Base-by-base conservation (phyloP, 2,797 vertebrate species). In the Pangasius djambal region DNA sequence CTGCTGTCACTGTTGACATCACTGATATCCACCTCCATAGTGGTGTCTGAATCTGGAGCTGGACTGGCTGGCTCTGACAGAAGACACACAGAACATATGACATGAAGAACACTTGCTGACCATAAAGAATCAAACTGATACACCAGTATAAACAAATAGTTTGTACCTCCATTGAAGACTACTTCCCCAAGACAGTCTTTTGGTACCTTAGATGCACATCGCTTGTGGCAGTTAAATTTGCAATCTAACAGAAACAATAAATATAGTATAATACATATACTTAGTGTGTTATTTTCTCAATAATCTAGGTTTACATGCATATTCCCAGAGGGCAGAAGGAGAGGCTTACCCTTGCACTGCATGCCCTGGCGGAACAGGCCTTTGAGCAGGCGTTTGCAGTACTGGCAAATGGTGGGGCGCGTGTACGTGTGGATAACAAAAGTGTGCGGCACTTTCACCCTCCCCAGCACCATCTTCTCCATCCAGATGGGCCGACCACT, bases 401-500 rank as follows among this genome's bases (percentile, higher is more conserved):
- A 99, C 94, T 99, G 98, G 92, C 98, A 99, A 94, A 99, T 98
- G 37, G 98, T 99, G 67, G 98, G 98, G 2, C 98, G 97, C 5
- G 97, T 98, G 34, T 99, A 99, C 61, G 97, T 99, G 94, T 99
- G 98, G 89, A 99, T 97, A 90, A 97, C 98, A 89, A 99, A 99
- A 13, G 98, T 99, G 94, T 99, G 98, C 0, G 98, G 98, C 88
- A 99, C 98, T 95, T 99, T 99, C 52, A 99, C 98, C 87, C 98
- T 96, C 0, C 98, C 98, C 93, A 99, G 96, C 82, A 99, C 98
- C 98, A 99, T 98, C 95, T 98, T 99, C 34, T 99, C 98, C 98
- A 99, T 98, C 98, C 98, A 99, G 94, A 99, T 99, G 20, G 98
- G 98, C 91, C 98, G 95, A 69, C 98, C 98, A 7, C 98, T 99